These are phyloP conservation scores for Pseudomyrmex pallidus DNA, from an alignment of 1,140 invertebrate species.

Conservation along the genomic window DNA sequence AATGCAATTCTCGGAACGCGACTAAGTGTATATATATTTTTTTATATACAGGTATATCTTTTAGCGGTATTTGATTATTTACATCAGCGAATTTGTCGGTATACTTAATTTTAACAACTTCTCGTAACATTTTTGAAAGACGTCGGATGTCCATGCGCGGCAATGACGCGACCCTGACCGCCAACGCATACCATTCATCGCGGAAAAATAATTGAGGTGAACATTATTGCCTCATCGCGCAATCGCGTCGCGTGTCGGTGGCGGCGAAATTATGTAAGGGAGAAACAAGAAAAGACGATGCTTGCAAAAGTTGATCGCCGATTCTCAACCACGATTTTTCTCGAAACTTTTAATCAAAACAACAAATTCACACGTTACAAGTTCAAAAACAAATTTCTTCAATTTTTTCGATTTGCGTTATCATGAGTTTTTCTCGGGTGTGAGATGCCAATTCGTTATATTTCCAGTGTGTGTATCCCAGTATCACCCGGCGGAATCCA, in stretches of 20 bases:
- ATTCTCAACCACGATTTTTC: no score
- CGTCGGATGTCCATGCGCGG: background rate
- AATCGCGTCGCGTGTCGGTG: slow-evolving; percentile 37
- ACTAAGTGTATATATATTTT: no score
- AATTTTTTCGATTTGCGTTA: no score
- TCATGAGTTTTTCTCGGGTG: background rate
- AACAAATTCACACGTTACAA: no score
- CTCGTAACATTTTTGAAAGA: background rate
- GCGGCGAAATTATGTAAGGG: slow-evolving; percentile 41
- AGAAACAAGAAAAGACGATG: no score
- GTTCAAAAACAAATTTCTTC: no score
- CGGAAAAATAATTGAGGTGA: slow-evolving; percentile 38
- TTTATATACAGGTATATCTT: background rate
- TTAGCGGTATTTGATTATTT: background rate
- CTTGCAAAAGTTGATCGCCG: no score
- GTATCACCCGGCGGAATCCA: background rate
- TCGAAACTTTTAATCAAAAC: no score
- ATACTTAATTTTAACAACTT: slow-evolving; percentile 1
- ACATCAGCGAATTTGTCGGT: background rate
- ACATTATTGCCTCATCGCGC: slow-evolving; percentile 30
- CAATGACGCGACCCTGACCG: slow-evolving; percentile 13
- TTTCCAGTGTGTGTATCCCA: background rate
- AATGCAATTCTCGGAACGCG: background rate
- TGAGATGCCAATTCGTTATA: background rate
- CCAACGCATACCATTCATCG: slow-evolving; percentile 18